A percentile compares a stretch with the other conserved stretches of the same genome.
Conservation (phyloP, 2,888 invertebrate species). For the Abrostola triplasia region DNA sequence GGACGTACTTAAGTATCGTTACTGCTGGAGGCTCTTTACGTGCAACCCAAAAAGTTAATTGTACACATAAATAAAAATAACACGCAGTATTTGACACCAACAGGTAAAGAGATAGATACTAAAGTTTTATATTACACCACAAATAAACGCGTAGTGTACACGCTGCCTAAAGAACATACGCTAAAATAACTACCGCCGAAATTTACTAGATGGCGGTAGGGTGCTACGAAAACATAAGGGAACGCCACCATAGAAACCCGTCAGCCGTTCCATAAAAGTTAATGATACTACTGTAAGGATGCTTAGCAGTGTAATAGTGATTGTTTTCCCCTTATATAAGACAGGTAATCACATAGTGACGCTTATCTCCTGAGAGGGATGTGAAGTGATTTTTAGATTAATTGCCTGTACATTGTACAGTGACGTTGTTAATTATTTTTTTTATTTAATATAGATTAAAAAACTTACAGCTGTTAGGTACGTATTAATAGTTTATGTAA, state of each 20-base stretch:
- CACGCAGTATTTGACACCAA: too few species aligned
- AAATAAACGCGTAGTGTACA: neutral
- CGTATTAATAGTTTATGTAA: too few species aligned
- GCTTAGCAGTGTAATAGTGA: conserved; percentile 37
- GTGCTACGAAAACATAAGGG: conserved; percentile 17
- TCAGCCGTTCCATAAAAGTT: conserved; percentile 37
- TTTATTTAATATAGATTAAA: too few species aligned
- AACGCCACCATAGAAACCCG: conserved; percentile 7
- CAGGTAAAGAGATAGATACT: too few species aligned
- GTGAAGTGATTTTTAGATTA: conserved; percentile 16
- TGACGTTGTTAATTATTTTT: too few species aligned
- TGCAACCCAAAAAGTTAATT: too few species aligned
- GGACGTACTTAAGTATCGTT: too few species aligned
- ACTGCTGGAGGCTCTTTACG: too few species aligned
- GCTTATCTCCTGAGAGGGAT: conserved; percentile 24
- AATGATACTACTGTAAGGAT: conserved; percentile 25
- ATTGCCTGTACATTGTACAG: too few species aligned
- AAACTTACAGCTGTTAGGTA: too few species aligned
- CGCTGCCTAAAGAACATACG: conserved; percentile 5
- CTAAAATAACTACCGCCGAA: conserved; percentile 15
- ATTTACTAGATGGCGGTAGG: conserved; percentile 28
- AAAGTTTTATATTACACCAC: too few species aligned
- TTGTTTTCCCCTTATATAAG: conserved; percentile 32
- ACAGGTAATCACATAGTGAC: conserved; percentile 38
- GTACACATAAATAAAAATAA: too few species aligned